Evolutionary conservation across 35 echinoderm and acorn worm species (phyloP), one percentile per base, ranked within the genome.

Genomic region (Apostichopus californicus): DNA sequence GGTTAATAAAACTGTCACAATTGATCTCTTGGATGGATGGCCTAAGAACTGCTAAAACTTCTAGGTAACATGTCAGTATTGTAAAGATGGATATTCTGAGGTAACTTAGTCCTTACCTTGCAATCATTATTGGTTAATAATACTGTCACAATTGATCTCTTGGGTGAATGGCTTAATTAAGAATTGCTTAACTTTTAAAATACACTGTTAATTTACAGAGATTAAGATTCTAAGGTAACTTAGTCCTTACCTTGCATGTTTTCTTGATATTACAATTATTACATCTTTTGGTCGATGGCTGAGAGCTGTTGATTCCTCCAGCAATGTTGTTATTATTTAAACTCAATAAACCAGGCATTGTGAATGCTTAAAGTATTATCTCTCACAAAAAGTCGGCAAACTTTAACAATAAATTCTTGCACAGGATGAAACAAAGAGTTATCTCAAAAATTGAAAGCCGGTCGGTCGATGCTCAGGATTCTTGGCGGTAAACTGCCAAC

Each of bases 271-370:
- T 85, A 59, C 58, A 59, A 5, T 21, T 85, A 55, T 59, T 59
- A 85, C 81, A 85, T 55, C 57, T 85, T 7, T 85, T 20, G 10
- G 81, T 20, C 11, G 12, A 14, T 17, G 18, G 77, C 34, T 81
- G 34, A 81, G 25, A 55, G 55, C 55, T 58, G 81, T 17, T 85
- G 8, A 85, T 18, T 6, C 81, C 23, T n/a, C 55, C 81, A 17
- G 81, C 55, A 14, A 85, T 85, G 20, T 85, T 85, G 81, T 85
- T 85, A 85, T 85, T 85, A 59, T 85, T 85, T 56, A 56, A n/a
- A 59, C 81, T 85, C 7, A 85, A 25, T 85, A 85, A 56, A 20
- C 14, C 81, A 85, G 81, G 57, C 81, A 85, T 85, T 5, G 21
- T 85, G 81, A 23, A 54, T 22, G 14, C 5, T 21, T 75, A 7